Evolutionary conservation across 2,113 vertebrate genomes (phyloP).

Genomic region (Psilopsiagon aymara): DNA sequence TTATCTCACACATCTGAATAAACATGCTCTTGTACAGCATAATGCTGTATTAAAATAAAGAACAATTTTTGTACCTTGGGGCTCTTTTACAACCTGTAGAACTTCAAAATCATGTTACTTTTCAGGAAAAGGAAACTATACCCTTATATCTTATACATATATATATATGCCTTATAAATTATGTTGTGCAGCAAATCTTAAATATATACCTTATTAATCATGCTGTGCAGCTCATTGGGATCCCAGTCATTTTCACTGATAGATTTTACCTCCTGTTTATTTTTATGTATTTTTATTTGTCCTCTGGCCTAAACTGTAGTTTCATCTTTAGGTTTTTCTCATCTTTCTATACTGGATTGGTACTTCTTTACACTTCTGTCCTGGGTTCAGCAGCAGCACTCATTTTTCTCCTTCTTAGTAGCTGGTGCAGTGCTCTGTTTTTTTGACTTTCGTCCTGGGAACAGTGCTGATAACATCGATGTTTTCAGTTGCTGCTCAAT

Average conservation of each 20-base stretch:
- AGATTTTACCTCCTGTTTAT: background rate
- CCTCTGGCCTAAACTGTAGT: background rate
- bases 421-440: no score
- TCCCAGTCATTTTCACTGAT: background rate
- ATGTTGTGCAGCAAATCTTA: background rate
- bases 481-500: no score
- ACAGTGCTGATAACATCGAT: no score
- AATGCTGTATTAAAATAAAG: background rate
- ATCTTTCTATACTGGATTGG: background rate
- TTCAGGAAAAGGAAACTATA: background rate
- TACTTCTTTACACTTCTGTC: background rate
- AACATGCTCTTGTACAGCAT: background rate
- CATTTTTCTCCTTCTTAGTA: no score
- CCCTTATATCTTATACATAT: background rate
- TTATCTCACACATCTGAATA: background rate
- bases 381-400: no score
- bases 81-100: background rate
- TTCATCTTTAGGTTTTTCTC: background rate
- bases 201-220: background rate
- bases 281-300: background rate
- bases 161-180: background rate
- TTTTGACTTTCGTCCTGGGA: no score
- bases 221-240: background rate
- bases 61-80: background rate
- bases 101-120: background rate